A percentile compares a stretch with the other conserved stretches of the same genome.
These are phyloP conservation scores for Dasyprocta punctata DNA, from an alignment of 2,113 vertebrate species.

Conservation along the genomic window DNA sequence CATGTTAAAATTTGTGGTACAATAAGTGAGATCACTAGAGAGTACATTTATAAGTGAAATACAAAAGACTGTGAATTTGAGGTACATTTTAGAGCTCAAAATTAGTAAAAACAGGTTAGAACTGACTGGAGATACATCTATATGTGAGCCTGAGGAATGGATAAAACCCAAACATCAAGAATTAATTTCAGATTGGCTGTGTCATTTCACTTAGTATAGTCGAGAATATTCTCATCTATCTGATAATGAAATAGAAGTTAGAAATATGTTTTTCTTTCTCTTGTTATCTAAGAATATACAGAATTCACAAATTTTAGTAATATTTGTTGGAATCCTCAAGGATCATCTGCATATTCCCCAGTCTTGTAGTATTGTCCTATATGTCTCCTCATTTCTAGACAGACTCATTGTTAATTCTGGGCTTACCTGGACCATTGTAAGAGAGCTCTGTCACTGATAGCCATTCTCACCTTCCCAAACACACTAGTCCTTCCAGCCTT, in stretches of 20 bases:
- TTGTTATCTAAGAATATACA: not conserved
- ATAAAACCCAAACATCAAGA: slow-evolving; percentile 9
- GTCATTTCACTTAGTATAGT: not conserved
- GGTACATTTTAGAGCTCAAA: slow-evolving; percentile 2
- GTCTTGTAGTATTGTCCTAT: not conserved
- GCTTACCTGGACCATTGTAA: not conserved
- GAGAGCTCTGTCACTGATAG: not conserved
- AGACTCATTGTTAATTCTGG: not conserved
- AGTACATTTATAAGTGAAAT: slow-evolving; percentile 21
- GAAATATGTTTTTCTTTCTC: not conserved
- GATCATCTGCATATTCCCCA: not conserved
- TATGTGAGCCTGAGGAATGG: not conserved
- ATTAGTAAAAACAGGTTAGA: slow-evolving; percentile 42
- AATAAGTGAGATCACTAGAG: not conserved
- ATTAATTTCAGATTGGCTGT: slow-evolving; percentile 34
- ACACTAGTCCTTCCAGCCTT: fast-evolving
- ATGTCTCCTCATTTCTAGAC: not conserved
- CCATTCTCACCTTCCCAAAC: not conserved
- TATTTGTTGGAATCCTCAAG: not conserved
- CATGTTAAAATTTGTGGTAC: slow-evolving; percentile 45
- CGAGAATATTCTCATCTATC: not conserved
- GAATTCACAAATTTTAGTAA: not conserved
- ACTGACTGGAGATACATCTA: not conserved
- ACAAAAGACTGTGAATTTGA: slow-evolving; percentile 30
- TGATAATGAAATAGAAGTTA: not conserved